Base-by-base conservation (phyloP, 1,140 invertebrate genomes). In the Drosophila ercepeae region DNA sequence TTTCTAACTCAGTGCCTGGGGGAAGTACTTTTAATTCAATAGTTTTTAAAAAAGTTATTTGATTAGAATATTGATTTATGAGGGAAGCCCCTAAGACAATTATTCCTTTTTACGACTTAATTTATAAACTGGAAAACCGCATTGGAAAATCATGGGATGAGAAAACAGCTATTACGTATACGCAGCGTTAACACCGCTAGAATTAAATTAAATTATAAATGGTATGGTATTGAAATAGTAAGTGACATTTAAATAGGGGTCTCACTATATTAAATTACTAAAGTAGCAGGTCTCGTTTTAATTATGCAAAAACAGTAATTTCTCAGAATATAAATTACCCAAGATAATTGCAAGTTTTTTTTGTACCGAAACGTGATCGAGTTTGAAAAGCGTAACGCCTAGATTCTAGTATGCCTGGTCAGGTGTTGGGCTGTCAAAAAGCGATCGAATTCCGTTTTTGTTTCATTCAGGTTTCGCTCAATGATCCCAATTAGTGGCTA, bases 391-490 rank as follows among this genome's bases (percentile, higher is more conserved):
- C 18, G 13, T 41, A 48, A 69, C 18, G 18, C 7, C 18, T 21
- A 9, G 29, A 4, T 11, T 11, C 16, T 18, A 4, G 7, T 25
- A 41, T 41, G 14, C 16, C 34, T 27, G 11, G 57, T 54, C 57
- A 60, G 34, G 34, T 58, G 25, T 32, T 57, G 41, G 29, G 18
- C 44, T 34, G 51, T 57, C 25, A 69, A 69, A 67, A 57, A 7
- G 18, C 19, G 18, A 46, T 27, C 27, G 18, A 48, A 32, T 25
- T 8, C 21, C n/a, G 21, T 27, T 46, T 41, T 48, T 48, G 19
- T 44, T 29, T 9, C 19, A 49, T 21, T 48, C 11, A 32, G 34
- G 18, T 55, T 48, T 39, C 50, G 49, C 39, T 39, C 44, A 29
- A 39, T 8, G 19, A 46, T 23, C 25, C 14, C 16, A 68, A 69